Base-by-base conservation (phyloP, 1,140 invertebrate species). In the Aradophagus sp. region DNA sequence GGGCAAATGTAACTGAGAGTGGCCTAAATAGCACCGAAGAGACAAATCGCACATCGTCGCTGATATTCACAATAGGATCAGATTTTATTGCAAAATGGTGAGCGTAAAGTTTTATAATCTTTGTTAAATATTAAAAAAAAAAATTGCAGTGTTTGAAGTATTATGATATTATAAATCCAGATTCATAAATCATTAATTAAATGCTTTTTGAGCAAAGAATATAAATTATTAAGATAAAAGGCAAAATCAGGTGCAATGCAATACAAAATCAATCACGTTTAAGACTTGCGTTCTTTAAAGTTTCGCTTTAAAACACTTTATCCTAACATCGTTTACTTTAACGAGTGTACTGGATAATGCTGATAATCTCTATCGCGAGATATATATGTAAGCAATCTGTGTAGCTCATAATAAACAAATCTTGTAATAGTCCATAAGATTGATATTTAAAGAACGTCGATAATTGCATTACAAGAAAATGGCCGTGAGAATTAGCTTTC, bases 81-180 rank as follows among this genome's bases (percentile, higher is more conserved):
- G 68, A 71, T 55, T 71, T 65, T 47, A 71, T 71, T 31, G 53
- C 67, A 52, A 71, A 71, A 65, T 71, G 67, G 67, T 71, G 12
- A 53, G 59, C 29, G 5, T 31, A 5, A 6, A 31, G 2, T 8
- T 8, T 10, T 6, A 6, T 31, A 31, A 31, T 10, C 2, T 10
- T 6, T 11, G 29, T 31, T 31, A 10, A 5, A 5, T 23, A 23
- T 23, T 4, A 23, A 23, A n/a, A n/a, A n/a, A n/a, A n/a, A n/a
- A n/a, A n/a, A n/a, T n/a, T n/a, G n/a, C n/a, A n/a, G n/a, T n/a
- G n/a, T n/a, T n/a, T n/a, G n/a, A 23, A 23, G 8, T 8, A 23
- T 23, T 8, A 4, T 23, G 20, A 5, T 23, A 5, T 5, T 23
- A 23, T 23, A 5, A 4, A 5, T 23, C 20, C 8, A 23, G 4